Base-by-base conservation (phyloP, 2,113 vertebrate genomes). In the Aramus guarauna region DNA sequence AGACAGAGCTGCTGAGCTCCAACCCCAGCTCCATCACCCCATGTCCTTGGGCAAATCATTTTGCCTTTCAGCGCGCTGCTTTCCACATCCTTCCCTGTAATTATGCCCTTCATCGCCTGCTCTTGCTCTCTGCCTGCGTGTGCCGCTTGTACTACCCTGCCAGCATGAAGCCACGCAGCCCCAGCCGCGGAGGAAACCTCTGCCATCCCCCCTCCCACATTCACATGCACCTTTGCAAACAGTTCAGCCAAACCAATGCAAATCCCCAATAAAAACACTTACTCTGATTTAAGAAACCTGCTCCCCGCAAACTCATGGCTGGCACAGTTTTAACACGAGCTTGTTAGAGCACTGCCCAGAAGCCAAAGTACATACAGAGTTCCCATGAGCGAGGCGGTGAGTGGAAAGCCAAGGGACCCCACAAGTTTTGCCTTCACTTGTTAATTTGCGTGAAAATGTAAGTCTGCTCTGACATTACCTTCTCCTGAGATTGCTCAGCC, bases 51-150 rank as follows among this genome's bases (percentile, higher is more conserved):
- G 75, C 91, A 53, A 41, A 43, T 7, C 48, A 5, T 3, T 45
- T 3, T 39, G 75, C 92, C 75, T 72, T 43, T 56, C 85, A 66
- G 52, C 10, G 2, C 55, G 0, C 9, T 1, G 21, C 3, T 56
- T 69, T 76, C 83, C 91, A 66, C 88, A 77, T 85, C 92, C 95
- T 80, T 15, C 92, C 81, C 92, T 24, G n/a, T 17, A 62, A 90
- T 22, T 15, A 9, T 0, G 5, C 74, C 73, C 87, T 59, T 85
- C 71, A 37, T 32, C 6, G 4, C 81, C 91, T 7, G 58, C 63
- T 59, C 76, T 11, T 0, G 19, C 3, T 53, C 63, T 47, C 48
- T 1, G 60, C 50, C 75, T 3, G 45, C 13, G 7, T 11, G 79
- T 34, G 90, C 87, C 1, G 1, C 66, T 4, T 3, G 0, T 13